Evolutionary conservation across 2,888 invertebrate species (phyloP).

Genomic region (Pegoplata infirma): DNA sequence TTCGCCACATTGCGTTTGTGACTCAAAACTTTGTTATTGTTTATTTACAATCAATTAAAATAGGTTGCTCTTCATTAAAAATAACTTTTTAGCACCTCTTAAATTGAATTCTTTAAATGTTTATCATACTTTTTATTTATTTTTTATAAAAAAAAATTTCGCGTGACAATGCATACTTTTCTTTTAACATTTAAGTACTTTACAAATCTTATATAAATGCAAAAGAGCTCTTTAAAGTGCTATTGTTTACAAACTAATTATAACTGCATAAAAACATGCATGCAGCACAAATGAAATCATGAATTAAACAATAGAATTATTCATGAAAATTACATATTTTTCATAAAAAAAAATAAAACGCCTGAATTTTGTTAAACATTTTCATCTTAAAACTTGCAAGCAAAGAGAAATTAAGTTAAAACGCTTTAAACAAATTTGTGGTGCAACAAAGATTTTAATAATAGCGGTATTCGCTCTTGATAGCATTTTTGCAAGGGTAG

Average conservation of each 20-base stretch:
- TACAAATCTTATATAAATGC: constrained; percentile 56
- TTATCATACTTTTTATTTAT: neutral
- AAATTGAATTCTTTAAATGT: neutral
- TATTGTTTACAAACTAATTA: constrained; percentile 35
- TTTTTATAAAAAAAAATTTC: constrained; percentile 25
- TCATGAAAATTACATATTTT: neutral
- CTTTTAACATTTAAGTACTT: constrained; percentile 38
- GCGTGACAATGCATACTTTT: constrained; percentile 55
- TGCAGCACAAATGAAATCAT: constrained; percentile 1
- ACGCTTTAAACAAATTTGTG: no score
- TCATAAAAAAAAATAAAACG: no score
- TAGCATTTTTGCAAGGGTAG: no score
- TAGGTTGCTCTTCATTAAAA: no score
- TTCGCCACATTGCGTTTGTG: no score
- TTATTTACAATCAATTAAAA: no score
- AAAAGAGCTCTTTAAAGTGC: constrained; percentile 26
- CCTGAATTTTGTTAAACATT: no score
- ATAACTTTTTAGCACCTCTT: neutral
- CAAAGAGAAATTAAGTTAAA: no score
- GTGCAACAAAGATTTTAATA: no score
- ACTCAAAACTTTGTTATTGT: no score
- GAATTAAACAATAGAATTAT: neutral
- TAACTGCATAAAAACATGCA: constrained; percentile 35
- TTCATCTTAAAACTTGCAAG: no score
- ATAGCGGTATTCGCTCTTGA: no score